phyloP scores from a whole-genome alignment of 2,797 vertebrate species.

The Scyliorhinus canicula region DNA sequence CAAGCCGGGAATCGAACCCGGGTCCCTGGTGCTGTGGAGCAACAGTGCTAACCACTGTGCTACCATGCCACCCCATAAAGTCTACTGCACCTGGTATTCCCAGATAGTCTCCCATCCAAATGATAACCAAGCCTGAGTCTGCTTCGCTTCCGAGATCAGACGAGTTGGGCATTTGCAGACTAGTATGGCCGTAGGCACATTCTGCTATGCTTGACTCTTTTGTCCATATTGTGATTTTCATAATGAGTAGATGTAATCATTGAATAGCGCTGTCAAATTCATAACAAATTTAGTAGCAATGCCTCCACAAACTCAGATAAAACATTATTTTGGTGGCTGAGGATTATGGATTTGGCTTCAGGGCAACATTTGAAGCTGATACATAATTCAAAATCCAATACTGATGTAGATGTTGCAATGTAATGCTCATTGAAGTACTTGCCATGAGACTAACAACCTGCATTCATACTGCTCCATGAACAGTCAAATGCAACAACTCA shows the following conservation, averaged over 20 bases:
- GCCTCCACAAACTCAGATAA: not conserved
- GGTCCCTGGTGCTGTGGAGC: too few relatives aligned
- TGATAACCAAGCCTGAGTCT: too few relatives aligned
- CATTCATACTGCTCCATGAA: not conserved
- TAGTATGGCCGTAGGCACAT: too few relatives aligned
- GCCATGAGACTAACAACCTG: not conserved
- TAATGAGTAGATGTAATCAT: not conserved
- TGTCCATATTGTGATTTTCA: not conserved
- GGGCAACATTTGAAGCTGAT: not conserved
- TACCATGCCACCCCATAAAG: too few relatives aligned
- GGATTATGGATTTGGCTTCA: not conserved
- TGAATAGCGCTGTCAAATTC: not conserved
- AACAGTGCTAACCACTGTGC: too few relatives aligned
- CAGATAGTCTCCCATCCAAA: too few relatives aligned
- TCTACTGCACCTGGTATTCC: too few relatives aligned
- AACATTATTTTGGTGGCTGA: not conserved
- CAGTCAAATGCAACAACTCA: not conserved
- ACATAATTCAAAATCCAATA: not conserved
- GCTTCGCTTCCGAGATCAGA: too few relatives aligned
- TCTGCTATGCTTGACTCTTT: not conserved
- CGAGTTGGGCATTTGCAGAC: too few relatives aligned
- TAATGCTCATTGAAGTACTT: not conserved
- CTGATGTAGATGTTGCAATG: not conserved
- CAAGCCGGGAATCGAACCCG: too few relatives aligned
- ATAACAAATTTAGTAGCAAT: not conserved